These are phyloP conservation scores for Drosophila merina DNA, from an alignment of 2,888 invertebrate genomes.

Conservation along the genomic window DNA sequence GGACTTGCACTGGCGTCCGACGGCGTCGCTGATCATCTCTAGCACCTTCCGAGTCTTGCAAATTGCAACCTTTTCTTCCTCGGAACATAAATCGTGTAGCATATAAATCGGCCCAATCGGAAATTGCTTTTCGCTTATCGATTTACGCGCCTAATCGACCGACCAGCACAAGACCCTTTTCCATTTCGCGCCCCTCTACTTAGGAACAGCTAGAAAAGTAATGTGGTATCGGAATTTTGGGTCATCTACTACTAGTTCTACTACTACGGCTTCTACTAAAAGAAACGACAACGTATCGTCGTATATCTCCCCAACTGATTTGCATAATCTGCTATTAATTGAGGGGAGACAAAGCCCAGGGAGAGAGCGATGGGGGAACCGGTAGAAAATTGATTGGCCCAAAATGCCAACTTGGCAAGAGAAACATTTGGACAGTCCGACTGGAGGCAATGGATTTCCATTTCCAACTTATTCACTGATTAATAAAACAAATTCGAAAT, in stretches of 20 bases:
- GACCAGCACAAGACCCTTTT: constrained; percentile 55
- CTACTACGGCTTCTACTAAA: no score
- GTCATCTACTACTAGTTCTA: constrained; percentile 8
- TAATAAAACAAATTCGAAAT: constrained; percentile 76
- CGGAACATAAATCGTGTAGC: constrained; percentile 67
- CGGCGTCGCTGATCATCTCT: constrained; percentile 52
- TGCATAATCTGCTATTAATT: constrained; percentile 82
- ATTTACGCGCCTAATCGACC: constrained; percentile 73
- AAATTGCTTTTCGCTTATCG: constrained; percentile 78
- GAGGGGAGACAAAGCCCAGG: constrained; percentile 66
- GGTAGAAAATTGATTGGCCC: constrained; percentile 68
- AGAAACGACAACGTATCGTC: constrained; percentile 37
- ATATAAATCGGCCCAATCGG: constrained; percentile 73
- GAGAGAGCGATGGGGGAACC: constrained; percentile 25
- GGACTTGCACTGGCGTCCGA: constrained; percentile 7
- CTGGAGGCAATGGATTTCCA: constrained; percentile 34
- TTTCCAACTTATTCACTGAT: constrained; percentile 56
- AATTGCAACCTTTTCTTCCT: constrained; percentile 58
- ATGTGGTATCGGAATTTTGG: constrained; percentile 22
- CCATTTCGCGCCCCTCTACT: constrained; percentile 59
- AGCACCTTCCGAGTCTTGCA: constrained; percentile 47
- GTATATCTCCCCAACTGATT: constrained; percentile 62
- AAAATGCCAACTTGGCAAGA: constrained; percentile 52
- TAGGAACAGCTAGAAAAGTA: not conserved
- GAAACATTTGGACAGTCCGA: constrained; percentile 65